These are phyloP conservation scores for Achatina immaculata DNA, from an alignment of 1,140 invertebrate species.

Conservation along the genomic window DNA sequence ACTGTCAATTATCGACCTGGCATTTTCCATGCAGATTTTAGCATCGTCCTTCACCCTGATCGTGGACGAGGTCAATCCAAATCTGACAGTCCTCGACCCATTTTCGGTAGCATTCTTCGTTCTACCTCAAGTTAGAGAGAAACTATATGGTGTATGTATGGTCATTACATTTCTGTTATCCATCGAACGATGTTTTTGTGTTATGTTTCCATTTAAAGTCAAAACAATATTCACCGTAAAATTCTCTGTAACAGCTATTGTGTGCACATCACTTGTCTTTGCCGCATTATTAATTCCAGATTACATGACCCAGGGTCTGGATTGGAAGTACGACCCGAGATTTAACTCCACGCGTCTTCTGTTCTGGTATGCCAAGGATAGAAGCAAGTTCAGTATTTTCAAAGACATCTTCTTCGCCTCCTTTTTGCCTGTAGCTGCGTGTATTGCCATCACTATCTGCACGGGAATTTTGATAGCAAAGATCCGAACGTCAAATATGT, in stretches of 20 bases:
- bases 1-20: not conserved
- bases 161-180: not conserved
- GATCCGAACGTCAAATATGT: not conserved
- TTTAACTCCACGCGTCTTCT: constrained; percentile 3
- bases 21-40: not conserved
- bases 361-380: not conserved
- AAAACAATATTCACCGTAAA: not conserved
- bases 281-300: not conserved
- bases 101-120: not conserved
- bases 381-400: not conserved
- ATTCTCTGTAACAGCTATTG: not conserved
- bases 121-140: not conserved
- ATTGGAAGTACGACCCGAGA: not conserved
- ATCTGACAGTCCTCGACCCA: not conserved
- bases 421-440: not conserved
- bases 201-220: not conserved
- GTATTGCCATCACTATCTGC: not conserved
- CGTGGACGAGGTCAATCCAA: not conserved
- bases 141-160: not conserved
- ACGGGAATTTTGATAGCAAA: not conserved
- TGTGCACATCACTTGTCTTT: not conserved
- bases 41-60: not conserved
- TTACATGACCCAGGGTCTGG: not conserved
- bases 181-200: not conserved
- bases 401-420: not conserved